Conservation (phyloP, 2,113 vertebrate species). For the Gobio gobio region DNA sequence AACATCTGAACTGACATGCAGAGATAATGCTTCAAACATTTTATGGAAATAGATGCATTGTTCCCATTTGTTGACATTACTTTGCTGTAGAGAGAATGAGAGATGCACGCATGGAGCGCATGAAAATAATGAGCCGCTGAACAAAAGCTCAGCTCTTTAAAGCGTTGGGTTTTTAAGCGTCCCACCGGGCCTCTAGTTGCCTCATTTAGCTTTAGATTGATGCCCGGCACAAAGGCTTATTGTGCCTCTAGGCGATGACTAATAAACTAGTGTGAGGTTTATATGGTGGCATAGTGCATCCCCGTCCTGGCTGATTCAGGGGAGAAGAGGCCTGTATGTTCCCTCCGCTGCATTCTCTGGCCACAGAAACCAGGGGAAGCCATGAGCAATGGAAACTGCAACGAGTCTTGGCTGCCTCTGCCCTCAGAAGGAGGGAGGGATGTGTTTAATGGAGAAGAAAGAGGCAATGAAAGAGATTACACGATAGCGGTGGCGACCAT, state of each 20-base stretch:
- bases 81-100: neutral
- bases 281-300: slow-evolving; percentile 20
- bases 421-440: slow-evolving; percentile 49
- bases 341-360: slow-evolving; percentile 61
- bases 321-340: slow-evolving; percentile 48
- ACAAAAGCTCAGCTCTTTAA: slow-evolving; percentile 1
- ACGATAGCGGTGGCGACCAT: slow-evolving; percentile 51
- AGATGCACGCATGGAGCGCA: neutral
- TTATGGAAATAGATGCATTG: slow-evolving; percentile 5
- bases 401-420: slow-evolving; percentile 60
- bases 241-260: slow-evolving; percentile 35
- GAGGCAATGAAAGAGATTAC: slow-evolving; percentile 49
- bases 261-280: slow-evolving; percentile 54
- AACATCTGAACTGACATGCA: neutral
- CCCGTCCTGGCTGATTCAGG: neutral
- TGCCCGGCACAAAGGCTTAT: slow-evolving; percentile 43
- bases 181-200: slow-evolving; percentile 26
- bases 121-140: slow-evolving; percentile 5
- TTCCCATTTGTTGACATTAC: slow-evolving; percentile 40
- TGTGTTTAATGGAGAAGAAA: slow-evolving; percentile 56
- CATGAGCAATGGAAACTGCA: slow-evolving; percentile 76
- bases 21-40: neutral
- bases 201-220: slow-evolving; percentile 45
- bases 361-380: slow-evolving; percentile 63
- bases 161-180: slow-evolving; percentile 16